These are phyloP conservation scores for Idaea biselata DNA, from an alignment of 2,888 invertebrate genomes.

Conservation along the genomic window DNA sequence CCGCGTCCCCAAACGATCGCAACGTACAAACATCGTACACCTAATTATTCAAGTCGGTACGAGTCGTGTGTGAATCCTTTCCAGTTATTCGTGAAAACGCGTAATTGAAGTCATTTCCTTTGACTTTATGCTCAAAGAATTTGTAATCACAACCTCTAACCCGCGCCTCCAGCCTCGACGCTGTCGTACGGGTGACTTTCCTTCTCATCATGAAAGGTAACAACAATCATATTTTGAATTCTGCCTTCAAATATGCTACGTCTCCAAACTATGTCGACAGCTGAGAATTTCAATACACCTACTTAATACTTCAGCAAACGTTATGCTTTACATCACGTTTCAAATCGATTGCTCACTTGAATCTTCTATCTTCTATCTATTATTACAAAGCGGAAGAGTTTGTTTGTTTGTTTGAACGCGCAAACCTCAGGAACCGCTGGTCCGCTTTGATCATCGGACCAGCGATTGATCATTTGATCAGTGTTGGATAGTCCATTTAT, in stretches of 20 bases:
- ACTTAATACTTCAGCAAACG: not conserved
- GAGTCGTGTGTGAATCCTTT: not conserved
- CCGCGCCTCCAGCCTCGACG: not conserved
- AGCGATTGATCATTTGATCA: no score
- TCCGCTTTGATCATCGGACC: no score
- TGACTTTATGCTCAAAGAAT: not conserved
- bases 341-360: not conserved
- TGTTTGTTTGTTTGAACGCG: no score
- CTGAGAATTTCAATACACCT: not conserved
- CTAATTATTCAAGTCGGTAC: not conserved
- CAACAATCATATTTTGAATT: not conserved
- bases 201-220: not conserved
- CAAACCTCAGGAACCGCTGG: no score
- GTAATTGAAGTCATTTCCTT: constrained; percentile 1
- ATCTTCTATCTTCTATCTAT: no score
- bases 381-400: no score
- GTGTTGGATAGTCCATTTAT: no score
- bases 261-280: not conserved
- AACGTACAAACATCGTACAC: not conserved
- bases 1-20: not conserved
- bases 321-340: not conserved
- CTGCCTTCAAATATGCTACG: not conserved
- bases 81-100: not conserved
- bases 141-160: not conserved
- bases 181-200: not conserved